These are phyloP conservation scores for Callospermophilus lateralis DNA, from an alignment of 2,113 vertebrate genomes.

Conservation along the genomic window DNA sequence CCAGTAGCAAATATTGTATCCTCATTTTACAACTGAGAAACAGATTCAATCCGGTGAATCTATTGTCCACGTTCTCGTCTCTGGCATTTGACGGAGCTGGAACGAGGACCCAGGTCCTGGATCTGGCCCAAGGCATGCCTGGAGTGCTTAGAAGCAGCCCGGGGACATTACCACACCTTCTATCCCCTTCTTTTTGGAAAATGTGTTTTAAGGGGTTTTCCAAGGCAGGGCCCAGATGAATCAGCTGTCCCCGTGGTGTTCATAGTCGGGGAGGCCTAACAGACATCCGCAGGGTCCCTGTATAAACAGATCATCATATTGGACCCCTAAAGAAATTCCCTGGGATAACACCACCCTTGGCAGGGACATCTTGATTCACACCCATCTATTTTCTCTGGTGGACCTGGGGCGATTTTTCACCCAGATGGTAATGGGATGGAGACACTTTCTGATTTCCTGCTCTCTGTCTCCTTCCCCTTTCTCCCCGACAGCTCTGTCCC, in stretches of 20 bases:
- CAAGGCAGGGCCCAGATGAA: neutral
- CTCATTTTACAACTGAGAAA: neutral
- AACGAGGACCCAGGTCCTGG: neutral
- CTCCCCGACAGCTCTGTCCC: too few species aligned
- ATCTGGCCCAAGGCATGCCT: neutral
- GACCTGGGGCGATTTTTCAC: conserved; percentile 76
- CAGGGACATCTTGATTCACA: conserved; percentile 73
- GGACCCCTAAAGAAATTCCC: conserved; percentile 80
- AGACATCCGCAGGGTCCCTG: neutral
- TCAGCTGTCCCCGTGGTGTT: conserved; percentile 5
- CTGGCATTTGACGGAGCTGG: neutral
- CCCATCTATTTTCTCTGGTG: conserved; percentile 76
- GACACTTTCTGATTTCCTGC: neutral
- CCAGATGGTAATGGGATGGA: conserved; percentile 50
- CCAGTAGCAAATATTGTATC: neutral
- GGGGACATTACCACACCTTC: neutral
- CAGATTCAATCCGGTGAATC: neutral
- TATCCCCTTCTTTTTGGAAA: neutral
- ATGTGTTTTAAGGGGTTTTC: neutral
- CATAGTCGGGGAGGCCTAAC: neutral
- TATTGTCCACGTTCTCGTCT: neutral
- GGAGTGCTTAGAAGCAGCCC: neutral
- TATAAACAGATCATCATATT: conserved; percentile 32
- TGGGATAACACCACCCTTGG: conserved; percentile 63
- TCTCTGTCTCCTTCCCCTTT: neutral